A percentile compares a stretch with the other conserved stretches of the same genome.
These are phyloP conservation scores for Prunella himalayana DNA, from an alignment of 2,113 vertebrate genomes.

Conservation along the genomic window DNA sequence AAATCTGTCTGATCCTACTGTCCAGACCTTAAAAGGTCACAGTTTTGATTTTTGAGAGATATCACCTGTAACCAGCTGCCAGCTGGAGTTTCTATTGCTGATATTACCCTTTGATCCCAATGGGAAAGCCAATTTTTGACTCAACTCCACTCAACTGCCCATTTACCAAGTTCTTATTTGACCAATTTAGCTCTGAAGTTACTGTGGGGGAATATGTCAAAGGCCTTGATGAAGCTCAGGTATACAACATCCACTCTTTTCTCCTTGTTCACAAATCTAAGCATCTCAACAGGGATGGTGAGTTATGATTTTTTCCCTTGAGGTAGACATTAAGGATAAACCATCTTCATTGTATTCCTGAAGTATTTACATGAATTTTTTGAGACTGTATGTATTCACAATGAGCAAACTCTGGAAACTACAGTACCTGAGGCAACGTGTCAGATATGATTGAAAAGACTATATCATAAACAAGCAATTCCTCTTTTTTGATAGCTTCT, in stretches of 20 bases:
- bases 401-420: neutral
- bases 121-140: neutral
- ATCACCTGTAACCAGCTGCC: neutral
- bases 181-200: neutral
- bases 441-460: neutral
- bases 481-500: neutral
- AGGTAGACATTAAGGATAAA: neutral
- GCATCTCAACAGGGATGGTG: neutral
- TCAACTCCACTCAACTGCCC: neutral
- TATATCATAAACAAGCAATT: neutral
- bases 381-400: accelerated
- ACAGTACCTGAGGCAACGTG: neutral
- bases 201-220: neutral
- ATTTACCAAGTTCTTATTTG: neutral
- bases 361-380: neutral
- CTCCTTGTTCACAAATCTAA: neutral
- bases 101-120: neutral
- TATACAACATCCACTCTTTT: neutral
- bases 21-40: neutral
- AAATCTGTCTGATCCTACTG: neutral
- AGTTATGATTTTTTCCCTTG: neutral
- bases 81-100: neutral
- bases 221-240: neutral
- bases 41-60: neutral
- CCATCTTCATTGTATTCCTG: neutral